These are phyloP conservation scores for Schrankia costaestrigalis DNA, from an alignment of 2,888 invertebrate species.

Conservation along the genomic window DNA sequence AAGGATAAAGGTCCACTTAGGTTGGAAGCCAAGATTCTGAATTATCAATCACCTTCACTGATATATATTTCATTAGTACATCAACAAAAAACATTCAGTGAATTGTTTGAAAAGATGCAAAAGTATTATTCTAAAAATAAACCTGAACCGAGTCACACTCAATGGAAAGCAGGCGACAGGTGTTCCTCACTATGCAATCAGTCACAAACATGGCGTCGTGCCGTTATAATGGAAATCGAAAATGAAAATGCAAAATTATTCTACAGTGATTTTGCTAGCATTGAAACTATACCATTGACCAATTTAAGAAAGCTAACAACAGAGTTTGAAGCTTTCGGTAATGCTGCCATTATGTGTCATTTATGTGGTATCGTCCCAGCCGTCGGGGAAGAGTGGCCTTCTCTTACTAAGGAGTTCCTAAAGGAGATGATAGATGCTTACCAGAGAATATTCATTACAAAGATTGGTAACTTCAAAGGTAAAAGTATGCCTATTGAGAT, in stretches of 20 bases:
- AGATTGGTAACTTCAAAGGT: constrained; percentile 69
- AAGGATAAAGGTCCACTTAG: constrained; percentile 74
- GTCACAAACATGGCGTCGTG: constrained; percentile 83
- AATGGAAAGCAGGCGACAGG: constrained; percentile 76
- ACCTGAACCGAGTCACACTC: constrained; percentile 28
- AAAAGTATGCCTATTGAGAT: constrained; percentile 82
- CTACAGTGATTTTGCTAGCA: constrained; percentile 83
- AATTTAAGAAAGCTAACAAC: constrained; percentile 75
- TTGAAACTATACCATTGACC: constrained; percentile 64
- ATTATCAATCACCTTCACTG: constrained; percentile 78
- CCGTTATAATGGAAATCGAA: constrained; percentile 64
- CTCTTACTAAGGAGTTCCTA: constrained; percentile 81
- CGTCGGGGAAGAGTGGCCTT: constrained; percentile 83
- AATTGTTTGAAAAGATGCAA: constrained; percentile 79
- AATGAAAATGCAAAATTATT: constrained; percentile 75
- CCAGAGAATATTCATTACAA: constrained; percentile 75
- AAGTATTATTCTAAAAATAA: constrained; percentile 63
- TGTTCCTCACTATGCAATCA: constrained; percentile 68
- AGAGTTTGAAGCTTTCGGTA: constrained; percentile 73
- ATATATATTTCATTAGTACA: constrained; percentile 81
- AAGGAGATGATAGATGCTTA: constrained; percentile 75
- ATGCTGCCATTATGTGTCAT: constrained; percentile 84
- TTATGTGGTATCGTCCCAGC: constrained; percentile 86
- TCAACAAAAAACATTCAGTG: constrained; percentile 64
- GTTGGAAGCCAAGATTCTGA: constrained; percentile 70